A percentile compares a stretch with the other conserved stretches of the same genome.
phyloP scores from a whole-genome alignment of 2,888 invertebrate genomes.

The Polydrusus cervinus region DNA sequence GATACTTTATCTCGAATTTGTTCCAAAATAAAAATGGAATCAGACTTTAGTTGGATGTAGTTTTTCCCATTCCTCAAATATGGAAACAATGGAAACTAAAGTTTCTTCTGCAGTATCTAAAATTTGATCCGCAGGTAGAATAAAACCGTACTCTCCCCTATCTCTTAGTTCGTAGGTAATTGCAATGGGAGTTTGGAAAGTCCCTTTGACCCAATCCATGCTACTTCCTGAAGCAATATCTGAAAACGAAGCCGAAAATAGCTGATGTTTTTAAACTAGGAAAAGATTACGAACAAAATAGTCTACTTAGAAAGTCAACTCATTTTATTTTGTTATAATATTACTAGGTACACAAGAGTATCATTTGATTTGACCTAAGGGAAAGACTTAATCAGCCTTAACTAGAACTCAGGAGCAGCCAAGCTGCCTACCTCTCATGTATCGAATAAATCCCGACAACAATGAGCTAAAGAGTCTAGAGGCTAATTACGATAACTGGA shows the following conservation, averaged over 20 bases:
- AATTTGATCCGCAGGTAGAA: conserved; percentile 79
- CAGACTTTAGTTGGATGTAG: conserved; percentile 25
- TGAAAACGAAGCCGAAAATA: conserved; percentile 62
- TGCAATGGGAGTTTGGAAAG: conserved; percentile 77
- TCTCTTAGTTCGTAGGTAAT: conserved; percentile 83
- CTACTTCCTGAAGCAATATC: conserved; percentile 80
- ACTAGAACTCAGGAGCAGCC: too few relatives aligned
- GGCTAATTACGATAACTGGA: too few relatives aligned
- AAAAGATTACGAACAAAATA: neutral
- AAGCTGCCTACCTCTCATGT: too few relatives aligned
- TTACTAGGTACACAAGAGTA: too few relatives aligned
- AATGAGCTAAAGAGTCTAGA: too few relatives aligned
- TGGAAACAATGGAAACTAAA: conserved; percentile 68
- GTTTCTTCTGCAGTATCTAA: conserved; percentile 76
- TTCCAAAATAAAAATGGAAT: neutral
- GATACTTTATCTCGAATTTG: too few relatives aligned
- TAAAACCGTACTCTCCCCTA: conserved; percentile 78
- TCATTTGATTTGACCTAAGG: too few relatives aligned
- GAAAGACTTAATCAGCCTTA: too few relatives aligned
- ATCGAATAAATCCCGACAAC: too few relatives aligned
- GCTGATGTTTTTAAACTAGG: too few relatives aligned
- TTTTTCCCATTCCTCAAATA: conserved; percentile 47
- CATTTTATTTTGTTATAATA: too few relatives aligned
- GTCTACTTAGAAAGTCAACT: too few relatives aligned
- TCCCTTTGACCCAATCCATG: conserved; percentile 85